phyloP scores from a whole-genome alignment of 2,888 invertebrate genomes.

The Paralinhomoeus sp. region DNA sequence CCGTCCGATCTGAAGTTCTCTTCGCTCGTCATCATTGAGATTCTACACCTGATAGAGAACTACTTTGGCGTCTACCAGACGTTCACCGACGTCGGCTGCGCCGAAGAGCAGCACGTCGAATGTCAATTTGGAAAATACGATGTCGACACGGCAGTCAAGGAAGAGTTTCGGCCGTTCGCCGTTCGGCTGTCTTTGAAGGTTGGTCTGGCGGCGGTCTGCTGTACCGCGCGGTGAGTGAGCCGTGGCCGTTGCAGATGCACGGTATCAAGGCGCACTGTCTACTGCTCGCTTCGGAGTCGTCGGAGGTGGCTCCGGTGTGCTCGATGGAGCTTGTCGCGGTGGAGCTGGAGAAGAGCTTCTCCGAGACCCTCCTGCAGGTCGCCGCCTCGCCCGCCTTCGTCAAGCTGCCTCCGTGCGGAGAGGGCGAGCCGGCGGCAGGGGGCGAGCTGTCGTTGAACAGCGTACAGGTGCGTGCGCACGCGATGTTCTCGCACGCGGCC shows the following conservation, averaged over 20 bases:
- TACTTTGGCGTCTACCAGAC: constrained; percentile 49
- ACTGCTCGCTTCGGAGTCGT: too few relatives aligned
- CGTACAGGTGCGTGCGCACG: constrained; percentile 60
- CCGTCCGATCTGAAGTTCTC: constrained; percentile 73
- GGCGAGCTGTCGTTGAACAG: constrained; percentile 42
- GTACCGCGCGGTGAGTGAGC: too few relatives aligned
- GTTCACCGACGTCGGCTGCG: background rate
- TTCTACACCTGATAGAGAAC: constrained; percentile 45
- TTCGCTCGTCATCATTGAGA: constrained; percentile 57
- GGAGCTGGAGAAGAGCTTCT: constrained; percentile 82
- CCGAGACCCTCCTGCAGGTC: constrained; percentile 71
- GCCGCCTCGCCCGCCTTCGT: constrained; percentile 56
- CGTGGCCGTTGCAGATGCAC: too few relatives aligned
- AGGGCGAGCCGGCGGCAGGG: background rate
- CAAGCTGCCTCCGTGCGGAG: constrained; percentile 21
- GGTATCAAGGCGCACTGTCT: too few relatives aligned
- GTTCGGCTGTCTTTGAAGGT: too few relatives aligned
- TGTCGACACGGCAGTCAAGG: too few relatives aligned
- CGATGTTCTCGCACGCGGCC: constrained; percentile 64
- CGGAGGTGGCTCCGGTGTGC: background rate
- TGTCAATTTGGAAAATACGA: too few relatives aligned
- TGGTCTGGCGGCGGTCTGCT: too few relatives aligned
- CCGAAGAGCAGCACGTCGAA: background rate
- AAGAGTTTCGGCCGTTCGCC: too few relatives aligned
- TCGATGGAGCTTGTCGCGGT: constrained; percentile 59